Percentiles rank a stretch among this genome's conserved stretches.
phyloP scores from a whole-genome alignment of 1,140 invertebrate genomes.

The Centruroides sculpturatus region DNA sequence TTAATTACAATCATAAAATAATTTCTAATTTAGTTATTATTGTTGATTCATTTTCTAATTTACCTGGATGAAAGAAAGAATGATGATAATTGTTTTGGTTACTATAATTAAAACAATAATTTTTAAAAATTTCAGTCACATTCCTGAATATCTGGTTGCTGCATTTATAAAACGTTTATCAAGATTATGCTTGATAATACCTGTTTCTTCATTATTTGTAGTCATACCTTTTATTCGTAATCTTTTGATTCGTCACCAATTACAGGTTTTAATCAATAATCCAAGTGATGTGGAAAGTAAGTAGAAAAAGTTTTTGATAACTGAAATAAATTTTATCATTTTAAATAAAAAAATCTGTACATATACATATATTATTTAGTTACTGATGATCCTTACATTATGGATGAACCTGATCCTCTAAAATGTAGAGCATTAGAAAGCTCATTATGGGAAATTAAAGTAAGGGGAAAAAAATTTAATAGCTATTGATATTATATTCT shows the following conservation, averaged over 20 bases:
- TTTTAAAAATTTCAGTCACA: slow-evolving; percentile 42
- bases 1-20: no score
- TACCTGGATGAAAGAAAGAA: no score
- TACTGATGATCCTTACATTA: slow-evolving; percentile 57
- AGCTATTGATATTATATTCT: no score
- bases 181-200: slow-evolving; percentile 62
- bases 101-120: no score
- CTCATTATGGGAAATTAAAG: slow-evolving; percentile 78
- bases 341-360: not conserved
- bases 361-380: not conserved
- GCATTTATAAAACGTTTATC: slow-evolving; percentile 82
- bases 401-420: slow-evolving; percentile 59
- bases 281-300: slow-evolving; percentile 11
- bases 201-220: slow-evolving; percentile 58
- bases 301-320: not conserved
- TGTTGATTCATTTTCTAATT: no score
- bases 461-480: slow-evolving; percentile 6
- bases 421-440: slow-evolving; percentile 66
- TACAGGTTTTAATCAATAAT: slow-evolving; percentile 56
- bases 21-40: no score
- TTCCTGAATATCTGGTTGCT: slow-evolving; percentile 79
- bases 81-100: no score
- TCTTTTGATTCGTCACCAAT: slow-evolving; percentile 68
- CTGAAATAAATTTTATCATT: not conserved
- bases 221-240: slow-evolving; percentile 74